A percentile compares a stretch with the other conserved stretches of the same genome.
Evolutionary conservation across 2,888 invertebrate genomes (phyloP).

Genomic region (Melikaiella ostensackeni): DNA sequence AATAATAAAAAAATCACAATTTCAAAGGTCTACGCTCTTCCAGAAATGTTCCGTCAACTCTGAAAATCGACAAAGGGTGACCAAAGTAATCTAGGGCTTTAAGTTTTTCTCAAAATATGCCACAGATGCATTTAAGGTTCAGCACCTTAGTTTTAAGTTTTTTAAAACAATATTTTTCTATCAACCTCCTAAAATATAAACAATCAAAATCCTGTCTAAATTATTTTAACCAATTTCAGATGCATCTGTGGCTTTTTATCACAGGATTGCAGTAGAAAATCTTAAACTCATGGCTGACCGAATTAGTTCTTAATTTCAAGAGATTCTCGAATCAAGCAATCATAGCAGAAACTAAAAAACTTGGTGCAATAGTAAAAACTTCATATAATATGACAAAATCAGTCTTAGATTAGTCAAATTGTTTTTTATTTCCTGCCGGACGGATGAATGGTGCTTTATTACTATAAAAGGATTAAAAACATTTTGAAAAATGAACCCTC

Average conservation of each 20-base stretch:
- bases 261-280: slow-evolving; percentile 38
- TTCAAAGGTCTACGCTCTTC: slow-evolving; percentile 8
- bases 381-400: slow-evolving; percentile 9
- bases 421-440: slow-evolving; percentile 42
- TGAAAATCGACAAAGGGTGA: slow-evolving; percentile 21
- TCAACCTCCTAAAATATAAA: background rate
- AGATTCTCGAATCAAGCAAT: slow-evolving; percentile 2
- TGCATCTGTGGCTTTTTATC: slow-evolving; percentile 32
- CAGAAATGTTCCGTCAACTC: slow-evolving; percentile 1
- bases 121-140: slow-evolving; percentile 29
- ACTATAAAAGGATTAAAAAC: slow-evolving; percentile 33
- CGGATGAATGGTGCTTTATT: slow-evolving; percentile 19
- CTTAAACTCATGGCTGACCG: background rate
- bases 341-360: slow-evolving; percentile 4
- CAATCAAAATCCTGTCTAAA: slow-evolving; percentile 12
- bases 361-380: background rate
- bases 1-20: slow-evolving; percentile 21
- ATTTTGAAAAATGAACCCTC: slow-evolving; percentile 30
- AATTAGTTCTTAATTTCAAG: background rate
- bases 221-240: slow-evolving; percentile 16
- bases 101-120: slow-evolving; percentile 36
- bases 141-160: slow-evolving; percentile 25
- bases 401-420: slow-evolving; percentile 10
- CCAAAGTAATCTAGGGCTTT: slow-evolving; percentile 38
- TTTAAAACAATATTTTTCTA: slow-evolving; percentile 25